A percentile compares a stretch with the other conserved stretches of the same genome.
Conservation (phyloP, 2,797 vertebrate species). For the Hybognathus amarus region DNA sequence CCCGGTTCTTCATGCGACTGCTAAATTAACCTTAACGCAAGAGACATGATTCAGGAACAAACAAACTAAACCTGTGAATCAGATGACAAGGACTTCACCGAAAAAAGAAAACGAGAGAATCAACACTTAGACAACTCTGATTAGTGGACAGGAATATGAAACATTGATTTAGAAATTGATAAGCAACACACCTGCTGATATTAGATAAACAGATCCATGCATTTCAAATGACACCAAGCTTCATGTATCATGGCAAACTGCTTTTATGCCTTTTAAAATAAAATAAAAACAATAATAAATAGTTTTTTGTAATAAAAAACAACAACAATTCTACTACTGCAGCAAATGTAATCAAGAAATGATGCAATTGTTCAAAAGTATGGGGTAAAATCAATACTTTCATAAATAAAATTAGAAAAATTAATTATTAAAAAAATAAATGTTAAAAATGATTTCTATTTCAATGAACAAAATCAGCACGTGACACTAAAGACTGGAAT, state of each 20-base stretch:
- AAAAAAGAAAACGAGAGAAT: neutral
- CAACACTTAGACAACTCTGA: neutral
- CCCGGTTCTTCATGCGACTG: slow-evolving; percentile 70
- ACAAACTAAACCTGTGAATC: slow-evolving; percentile 12
- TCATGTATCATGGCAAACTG: neutral
- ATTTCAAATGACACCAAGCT: neutral
- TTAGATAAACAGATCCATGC: too few relatives aligned
- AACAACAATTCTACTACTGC: too few relatives aligned
- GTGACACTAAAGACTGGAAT: neutral
- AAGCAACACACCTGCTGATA: neutral
- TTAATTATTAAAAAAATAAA: too few relatives aligned
- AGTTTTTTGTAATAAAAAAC: too few relatives aligned
- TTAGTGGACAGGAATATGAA: neutral
- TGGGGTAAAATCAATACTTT: neutral
- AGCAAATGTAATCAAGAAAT: neutral
- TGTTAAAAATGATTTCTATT: too few relatives aligned
- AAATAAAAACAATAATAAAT: too few relatives aligned
- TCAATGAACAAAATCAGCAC: too few relatives aligned
- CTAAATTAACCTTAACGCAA: slow-evolving; percentile 54
- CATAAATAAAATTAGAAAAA: too few relatives aligned
- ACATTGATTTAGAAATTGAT: neutral
- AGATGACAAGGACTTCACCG: neutral
- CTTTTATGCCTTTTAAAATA: neutral
- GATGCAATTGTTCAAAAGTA: neutral
- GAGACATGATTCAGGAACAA: slow-evolving; percentile 33